phyloP scores from a whole-genome alignment of 2,888 invertebrate genomes.

The Idaea aversata region DNA sequence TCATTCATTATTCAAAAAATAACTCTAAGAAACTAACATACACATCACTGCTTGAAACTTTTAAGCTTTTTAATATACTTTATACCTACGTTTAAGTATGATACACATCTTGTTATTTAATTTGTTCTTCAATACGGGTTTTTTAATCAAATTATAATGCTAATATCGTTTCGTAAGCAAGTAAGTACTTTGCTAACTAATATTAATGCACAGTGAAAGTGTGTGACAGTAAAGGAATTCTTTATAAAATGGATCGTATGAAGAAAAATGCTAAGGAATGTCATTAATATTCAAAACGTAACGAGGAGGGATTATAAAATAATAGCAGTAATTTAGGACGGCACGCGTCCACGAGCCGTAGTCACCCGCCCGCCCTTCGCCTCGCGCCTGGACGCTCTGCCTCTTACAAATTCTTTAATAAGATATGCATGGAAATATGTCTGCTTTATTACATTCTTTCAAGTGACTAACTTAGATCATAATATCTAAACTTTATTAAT shows the following conservation, averaged over 20 bases:
- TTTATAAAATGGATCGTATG: slow-evolving; percentile 59
- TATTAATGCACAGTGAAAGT: slow-evolving; percentile 40
- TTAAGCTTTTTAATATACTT: too few species aligned
- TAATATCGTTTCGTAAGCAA: neutral
- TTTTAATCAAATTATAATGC: too few species aligned
- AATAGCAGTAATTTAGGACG: slow-evolving; percentile 78
- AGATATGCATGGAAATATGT: slow-evolving; percentile 77
- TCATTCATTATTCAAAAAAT: too few species aligned
- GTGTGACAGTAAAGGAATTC: slow-evolving; percentile 59
- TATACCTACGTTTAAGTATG: too few species aligned
- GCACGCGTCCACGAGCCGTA: slow-evolving; percentile 49
- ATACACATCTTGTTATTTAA: too few species aligned
- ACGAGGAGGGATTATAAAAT: slow-evolving; percentile 79
- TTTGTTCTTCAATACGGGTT: too few species aligned
- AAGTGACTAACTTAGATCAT: slow-evolving; percentile 51
- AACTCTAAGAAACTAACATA: too few species aligned
- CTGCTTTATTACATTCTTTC: slow-evolving; percentile 75
- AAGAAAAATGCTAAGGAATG: slow-evolving; percentile 70
- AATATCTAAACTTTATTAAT: slow-evolving; percentile 18
- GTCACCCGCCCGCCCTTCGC: slow-evolving; percentile 35
- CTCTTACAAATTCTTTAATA: slow-evolving; percentile 67
- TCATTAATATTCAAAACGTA: slow-evolving; percentile 79
- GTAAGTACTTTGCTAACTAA: slow-evolving; percentile 7
- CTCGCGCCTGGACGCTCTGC: slow-evolving; percentile 37
- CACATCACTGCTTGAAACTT: too few species aligned